Percentiles rank a stretch among this genome's conserved stretches.
These are phyloP conservation scores for Meriones psammophilus DNA, from an alignment of 2,797 vertebrate genomes.

Conservation along the genomic window DNA sequence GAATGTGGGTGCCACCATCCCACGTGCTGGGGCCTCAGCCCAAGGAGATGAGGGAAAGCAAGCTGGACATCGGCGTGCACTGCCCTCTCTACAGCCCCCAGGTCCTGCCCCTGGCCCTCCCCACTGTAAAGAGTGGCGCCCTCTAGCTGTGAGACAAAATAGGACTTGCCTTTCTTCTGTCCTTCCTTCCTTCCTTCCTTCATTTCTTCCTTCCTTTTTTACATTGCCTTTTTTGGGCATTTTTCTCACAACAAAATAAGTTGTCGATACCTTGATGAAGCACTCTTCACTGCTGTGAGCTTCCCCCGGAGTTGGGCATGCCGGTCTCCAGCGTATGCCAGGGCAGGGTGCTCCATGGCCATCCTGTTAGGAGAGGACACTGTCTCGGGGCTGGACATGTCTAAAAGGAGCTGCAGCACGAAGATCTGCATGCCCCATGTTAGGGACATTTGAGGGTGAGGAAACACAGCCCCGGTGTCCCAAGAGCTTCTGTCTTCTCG, in stretches of 20 bases:
- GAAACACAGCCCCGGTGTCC: not conserved
- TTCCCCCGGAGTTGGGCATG: too few species aligned
- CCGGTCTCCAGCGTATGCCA: fast-evolving
- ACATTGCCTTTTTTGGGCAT: too few species aligned
- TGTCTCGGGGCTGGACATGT: fast-evolving
- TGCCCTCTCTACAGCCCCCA: not conserved
- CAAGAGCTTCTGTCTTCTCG: not conserved
- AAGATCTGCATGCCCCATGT: not conserved
- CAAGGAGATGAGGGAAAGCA: not conserved
- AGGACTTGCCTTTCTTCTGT: not conserved
- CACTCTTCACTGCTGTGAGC: fast-evolving
- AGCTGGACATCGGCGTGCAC: fast-evolving
- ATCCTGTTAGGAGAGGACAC: not conserved
- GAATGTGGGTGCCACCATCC: not conserved
- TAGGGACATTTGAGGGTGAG: not conserved
- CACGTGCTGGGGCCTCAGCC: not conserved
- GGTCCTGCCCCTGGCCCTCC: not conserved
- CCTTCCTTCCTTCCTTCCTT: too few species aligned
- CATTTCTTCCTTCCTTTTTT: not conserved
- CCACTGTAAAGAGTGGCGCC: not conserved
- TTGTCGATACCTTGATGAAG: too few species aligned
- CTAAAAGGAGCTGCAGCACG: not conserved
- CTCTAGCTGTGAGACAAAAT: not conserved
- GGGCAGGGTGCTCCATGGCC: not conserved
- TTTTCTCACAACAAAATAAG: not conserved